Evolutionary conservation across 2,113 vertebrate genomes (phyloP).

Genomic region (Forbesichthys agassizii): DNA sequence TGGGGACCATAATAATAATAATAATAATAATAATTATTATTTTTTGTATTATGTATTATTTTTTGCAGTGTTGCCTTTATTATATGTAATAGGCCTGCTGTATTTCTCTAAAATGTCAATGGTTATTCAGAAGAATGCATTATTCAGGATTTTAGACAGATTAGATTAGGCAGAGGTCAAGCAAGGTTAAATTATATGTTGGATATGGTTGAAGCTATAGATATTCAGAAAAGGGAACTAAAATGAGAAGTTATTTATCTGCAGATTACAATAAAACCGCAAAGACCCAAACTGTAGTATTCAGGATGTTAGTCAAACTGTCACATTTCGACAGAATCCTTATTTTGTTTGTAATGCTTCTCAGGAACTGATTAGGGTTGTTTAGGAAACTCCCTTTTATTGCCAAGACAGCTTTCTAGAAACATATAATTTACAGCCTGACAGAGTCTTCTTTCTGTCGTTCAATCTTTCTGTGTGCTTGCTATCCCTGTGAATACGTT

Average conservation of each 20-base stretch:
- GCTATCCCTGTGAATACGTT: too few species aligned
- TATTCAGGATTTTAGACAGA: too few species aligned
- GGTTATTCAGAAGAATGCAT: too few species aligned
- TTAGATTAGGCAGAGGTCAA: too few species aligned
- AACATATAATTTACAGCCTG: constrained; percentile 52
- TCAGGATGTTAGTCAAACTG: constrained; percentile 59
- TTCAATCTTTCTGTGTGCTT: too few species aligned
- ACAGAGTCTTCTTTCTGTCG: not conserved
- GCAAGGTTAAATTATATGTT: constrained; percentile 8
- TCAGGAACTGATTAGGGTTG: constrained; percentile 69
- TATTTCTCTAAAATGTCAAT: too few species aligned
- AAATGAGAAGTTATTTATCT: constrained; percentile 7
- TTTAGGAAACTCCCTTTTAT: constrained; percentile 71
- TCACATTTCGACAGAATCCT: constrained; percentile 64
- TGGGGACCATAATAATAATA: too few species aligned
- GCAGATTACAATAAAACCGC: constrained; percentile 39
- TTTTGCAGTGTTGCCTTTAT: too few species aligned
- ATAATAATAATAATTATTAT: too few species aligned
- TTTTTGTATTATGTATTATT: too few species aligned
- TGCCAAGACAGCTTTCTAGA: constrained; percentile 64
- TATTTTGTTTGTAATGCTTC: constrained; percentile 65
- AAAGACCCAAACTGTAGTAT: constrained; percentile 28
- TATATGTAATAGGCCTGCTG: too few species aligned
- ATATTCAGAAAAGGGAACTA: constrained; percentile 18
- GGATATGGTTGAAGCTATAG: not conserved